Base-by-base conservation (phyloP, 2,113 vertebrate genomes). In the Raja brachyura region DNA sequence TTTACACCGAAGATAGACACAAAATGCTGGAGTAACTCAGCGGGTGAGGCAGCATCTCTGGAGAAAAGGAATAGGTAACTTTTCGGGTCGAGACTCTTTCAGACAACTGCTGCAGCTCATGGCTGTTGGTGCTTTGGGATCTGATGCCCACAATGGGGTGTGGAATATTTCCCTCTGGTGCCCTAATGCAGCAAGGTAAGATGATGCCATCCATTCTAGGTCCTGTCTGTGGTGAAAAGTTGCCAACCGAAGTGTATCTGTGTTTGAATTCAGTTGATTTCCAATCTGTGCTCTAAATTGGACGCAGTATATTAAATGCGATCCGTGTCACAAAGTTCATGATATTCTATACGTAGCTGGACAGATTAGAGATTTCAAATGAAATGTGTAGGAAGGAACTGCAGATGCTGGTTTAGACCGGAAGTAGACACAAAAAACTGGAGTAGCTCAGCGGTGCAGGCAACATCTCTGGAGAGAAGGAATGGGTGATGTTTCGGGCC, bases 181-280 rank as follows among this genome's bases (percentile, higher is more conserved):
- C 63, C 61, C 86, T 4, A 39, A 18, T 70, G 39, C 4, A 68
- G 11, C 7, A 81, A 81, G 54, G 39, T 48, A 10, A 85, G 0
- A 25, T 56, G 79, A 56, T 85, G 25, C 54, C 54, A 22, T 48
- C 18, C 66, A 20, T 70, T 56, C 56, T 39, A 39, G 8, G 66
- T 33, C n/a, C 63, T 70, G 88, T 16, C 33, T 31, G 73, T 54
- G 33, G 33, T 68, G 39, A 33, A 33, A 28, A 22, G 39, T 70
- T 48, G 90, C 66, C 20, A 73, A 10, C 73, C 20, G 66, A 90
- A 70, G 31, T 39, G 16, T 39, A 25, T 16, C 61, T 70, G 66
- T 39, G 68, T 54, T 92, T 48, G 48, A 90, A 90, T 90, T 73
- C 33, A 90, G 61, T 68, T 68, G 86, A 54, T 85, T 22, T 85